Percentiles rank a stretch among this genome's conserved stretches.
Evolutionary conservation across 2,888 invertebrate species (phyloP).

Genomic region (Molorchus minor): DNA sequence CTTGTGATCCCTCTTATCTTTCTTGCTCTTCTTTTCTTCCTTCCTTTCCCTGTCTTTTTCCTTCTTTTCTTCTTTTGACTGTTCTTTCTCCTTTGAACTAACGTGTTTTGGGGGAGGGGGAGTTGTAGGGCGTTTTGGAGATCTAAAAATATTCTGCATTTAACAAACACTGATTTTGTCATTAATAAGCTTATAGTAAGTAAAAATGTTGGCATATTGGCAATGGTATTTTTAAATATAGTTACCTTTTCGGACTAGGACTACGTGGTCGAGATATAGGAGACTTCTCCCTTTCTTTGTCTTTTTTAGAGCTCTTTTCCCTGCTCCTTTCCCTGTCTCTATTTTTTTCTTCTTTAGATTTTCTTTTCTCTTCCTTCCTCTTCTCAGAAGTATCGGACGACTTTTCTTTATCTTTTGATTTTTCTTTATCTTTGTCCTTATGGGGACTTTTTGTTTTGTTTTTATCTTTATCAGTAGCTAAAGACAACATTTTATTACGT

Average conservation of each 20-base stretch:
- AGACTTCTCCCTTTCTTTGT: slow-evolving; percentile 63
- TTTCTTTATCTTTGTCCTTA: slow-evolving; percentile 62
- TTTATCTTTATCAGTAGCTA: slow-evolving; percentile 54
- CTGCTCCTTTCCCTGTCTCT: slow-evolving; percentile 67
- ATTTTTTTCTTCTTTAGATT: slow-evolving; percentile 63
- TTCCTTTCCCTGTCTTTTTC: slow-evolving; percentile 52
- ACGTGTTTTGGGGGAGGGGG: slow-evolving; percentile 50
- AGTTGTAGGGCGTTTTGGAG: slow-evolving; percentile 57
- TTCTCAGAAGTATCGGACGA: slow-evolving; percentile 56
- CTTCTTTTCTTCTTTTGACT: slow-evolving; percentile 57
- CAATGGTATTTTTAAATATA: background rate
- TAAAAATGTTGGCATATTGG: background rate
- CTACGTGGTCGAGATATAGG: slow-evolving; percentile 54
- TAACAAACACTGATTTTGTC: background rate
- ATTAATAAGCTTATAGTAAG: background rate
- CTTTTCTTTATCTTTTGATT: slow-evolving; percentile 59
- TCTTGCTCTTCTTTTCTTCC: slow-evolving; percentile 66
- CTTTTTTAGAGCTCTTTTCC: slow-evolving; percentile 64
- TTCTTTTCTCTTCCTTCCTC: slow-evolving; percentile 63
- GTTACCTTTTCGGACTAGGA: slow-evolving; percentile 52
- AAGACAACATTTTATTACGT: slow-evolving; percentile 9
- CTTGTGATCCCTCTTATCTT: slow-evolving; percentile 71
- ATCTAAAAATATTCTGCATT: slow-evolving; percentile 35
- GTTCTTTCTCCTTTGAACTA: slow-evolving; percentile 41
- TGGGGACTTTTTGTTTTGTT: slow-evolving; percentile 67